Base-by-base conservation (phyloP, 2,113 vertebrate species). In the Protobothrops mucrosquamatus region DNA sequence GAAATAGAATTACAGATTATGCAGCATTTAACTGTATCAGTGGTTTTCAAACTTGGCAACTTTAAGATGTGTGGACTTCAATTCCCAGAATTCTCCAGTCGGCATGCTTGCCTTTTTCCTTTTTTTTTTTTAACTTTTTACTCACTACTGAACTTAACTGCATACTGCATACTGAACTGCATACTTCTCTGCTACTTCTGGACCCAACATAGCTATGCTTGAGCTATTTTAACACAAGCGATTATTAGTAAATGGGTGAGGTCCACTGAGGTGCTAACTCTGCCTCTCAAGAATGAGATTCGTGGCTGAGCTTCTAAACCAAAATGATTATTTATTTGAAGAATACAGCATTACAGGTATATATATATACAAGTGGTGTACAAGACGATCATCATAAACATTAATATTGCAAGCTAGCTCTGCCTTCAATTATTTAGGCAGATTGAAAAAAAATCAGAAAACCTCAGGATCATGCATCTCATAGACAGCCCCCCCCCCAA, bases 271-370 rank as follows among this genome's bases (percentile, higher is more conserved):
- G n/a, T 34, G n/a, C 20, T 56, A 56, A 56, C 18, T 8, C 11
- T 64, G 26, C 6, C n/a, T 14, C n/a, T 3, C 34, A 81, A 20
- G 15, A 39, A 81, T 5, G 5, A 81, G 69, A 81, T 81, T 39
- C 20, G 15, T 81, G 69, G 69, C 69, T 20, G n/a, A 81, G 34
- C 1, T 20, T 39, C n/a, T 43, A 52, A 92, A 61, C 89, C 88
- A 51, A 89, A 89, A 85, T 54, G 20, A 61, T 57, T 43, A 57
- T 93, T 93, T 93, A 93, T 93, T 93, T 90, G 29, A 90, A 57
- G 46, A 90, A 86, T 54, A 93, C 26, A 20, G 46, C 55, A 90
- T 52, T 90, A 39, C 74, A 86, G 46, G 55, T 56, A 90, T 8
- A 8, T 48, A 48, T 48, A 9, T 48, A 48, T 56, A 93, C 74